A percentile compares a stretch with the other conserved stretches of the same genome.
Conservation (phyloP, 2,888 invertebrate species). For the Barypeithes pellucidus region DNA sequence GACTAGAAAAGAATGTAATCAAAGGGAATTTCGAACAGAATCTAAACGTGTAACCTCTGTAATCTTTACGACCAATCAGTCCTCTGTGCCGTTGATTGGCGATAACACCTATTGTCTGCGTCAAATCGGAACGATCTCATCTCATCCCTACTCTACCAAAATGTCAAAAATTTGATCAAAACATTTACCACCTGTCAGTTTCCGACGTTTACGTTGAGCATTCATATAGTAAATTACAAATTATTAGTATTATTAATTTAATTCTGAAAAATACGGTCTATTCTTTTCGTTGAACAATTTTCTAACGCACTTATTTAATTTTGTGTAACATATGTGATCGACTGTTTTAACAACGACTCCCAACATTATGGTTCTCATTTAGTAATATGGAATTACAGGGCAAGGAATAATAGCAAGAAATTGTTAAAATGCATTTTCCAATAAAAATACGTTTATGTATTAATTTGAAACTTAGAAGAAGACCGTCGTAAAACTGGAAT, state of each 20-base stretch:
- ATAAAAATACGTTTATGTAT: neutral
- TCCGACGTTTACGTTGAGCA: slow-evolving; percentile 12
- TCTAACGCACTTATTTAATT: neutral
- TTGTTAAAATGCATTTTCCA: slow-evolving; percentile 16
- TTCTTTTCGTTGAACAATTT: neutral
- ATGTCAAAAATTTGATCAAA: slow-evolving; percentile 15
- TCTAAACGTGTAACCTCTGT: too few species aligned
- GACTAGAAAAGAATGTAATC: too few species aligned
- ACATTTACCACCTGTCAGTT: slow-evolving; percentile 46
- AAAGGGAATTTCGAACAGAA: too few species aligned
- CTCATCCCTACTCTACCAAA: neutral
- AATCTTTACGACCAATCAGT: too few species aligned
- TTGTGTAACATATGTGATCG: neutral
- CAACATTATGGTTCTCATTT: neutral
- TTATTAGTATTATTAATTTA: neutral
- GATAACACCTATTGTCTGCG: too few species aligned
- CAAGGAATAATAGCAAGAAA: slow-evolving; percentile 1
- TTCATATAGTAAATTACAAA: neutral
- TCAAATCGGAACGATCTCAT: neutral
- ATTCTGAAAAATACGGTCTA: neutral
- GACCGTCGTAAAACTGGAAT: neutral
- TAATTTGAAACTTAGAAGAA: neutral
- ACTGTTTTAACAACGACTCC: neutral
- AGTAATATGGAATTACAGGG: neutral
- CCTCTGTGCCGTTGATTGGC: too few species aligned